Evolutionary conservation across 92 coral and sea anemone species (phyloP), one percentile per base, ranked within the genome.

Genomic region (Desmophyllum pertusum): DNA sequence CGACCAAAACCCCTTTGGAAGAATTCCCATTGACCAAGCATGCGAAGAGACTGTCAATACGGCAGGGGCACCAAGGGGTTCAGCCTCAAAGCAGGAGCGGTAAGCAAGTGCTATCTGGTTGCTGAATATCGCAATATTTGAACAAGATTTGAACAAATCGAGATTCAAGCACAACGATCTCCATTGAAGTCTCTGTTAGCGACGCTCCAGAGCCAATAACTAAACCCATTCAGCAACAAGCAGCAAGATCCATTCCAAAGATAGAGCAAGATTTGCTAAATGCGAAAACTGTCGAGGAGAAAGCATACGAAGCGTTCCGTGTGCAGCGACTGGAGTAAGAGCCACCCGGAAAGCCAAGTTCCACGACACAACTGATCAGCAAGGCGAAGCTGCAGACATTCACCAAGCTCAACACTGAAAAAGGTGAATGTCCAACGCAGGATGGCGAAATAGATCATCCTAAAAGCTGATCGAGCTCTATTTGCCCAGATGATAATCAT

Each of bases 21-120:
- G 69, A 76, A 65, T 85, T 31, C 83, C 83, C 25, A 65, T 81
- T 40, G 91, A 83, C 84, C 91, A 90, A 30, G 70, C 88, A 7
- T 76, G 87, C 42, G 88, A 90, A 70, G 88, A 90, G 75, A 90
- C 88, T 55, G 88, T 90, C 10, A 90, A 81, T 61, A 71, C 90
- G 17, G 74, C 72, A 63, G 88, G 91, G 85, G 91, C 84, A 90
- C 90, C 41, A 84, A 82, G 21, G 84, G 93, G 6, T 90, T 90
- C 41, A 87, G 84, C 69, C 80, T 90, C 2, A 90, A 64, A 27
- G 61, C 81, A 48, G 79, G 85, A 36, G 86, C 90, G 17, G 80
- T 83, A 50, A 84, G 77, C 82, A 88, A 73, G 85, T 90, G 80
- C 46, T 87, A 87, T 50, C 82, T 87, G 37, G 73, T 80, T 35